These are phyloP conservation scores for Vulpes ferrilata DNA, from an alignment of 2,113 vertebrate genomes.

Conservation along the genomic window DNA sequence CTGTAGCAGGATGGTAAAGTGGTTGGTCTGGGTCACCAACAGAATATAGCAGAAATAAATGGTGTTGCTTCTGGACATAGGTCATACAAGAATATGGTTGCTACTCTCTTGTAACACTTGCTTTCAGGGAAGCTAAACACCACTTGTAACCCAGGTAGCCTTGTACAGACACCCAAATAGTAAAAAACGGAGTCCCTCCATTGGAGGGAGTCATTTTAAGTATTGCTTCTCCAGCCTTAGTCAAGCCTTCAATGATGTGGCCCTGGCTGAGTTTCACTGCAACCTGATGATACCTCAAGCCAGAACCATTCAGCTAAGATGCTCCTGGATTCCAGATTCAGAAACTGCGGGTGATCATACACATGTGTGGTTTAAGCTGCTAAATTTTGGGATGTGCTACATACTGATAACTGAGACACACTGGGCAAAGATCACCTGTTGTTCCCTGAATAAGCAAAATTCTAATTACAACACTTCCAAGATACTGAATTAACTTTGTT, in stretches of 20 bases:
- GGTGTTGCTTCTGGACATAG: background rate
- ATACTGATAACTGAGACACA: background rate
- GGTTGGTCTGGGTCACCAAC: background rate
- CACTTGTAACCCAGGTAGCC: background rate
- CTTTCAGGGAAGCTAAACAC: background rate
- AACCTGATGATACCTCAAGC: background rate
- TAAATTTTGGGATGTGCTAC: background rate
- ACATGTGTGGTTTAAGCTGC: background rate
- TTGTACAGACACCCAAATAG: background rate
- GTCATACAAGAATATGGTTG: background rate
- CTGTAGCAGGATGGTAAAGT: background rate
- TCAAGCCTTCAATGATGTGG: background rate
- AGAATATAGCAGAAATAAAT: background rate
- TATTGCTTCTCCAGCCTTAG: background rate
- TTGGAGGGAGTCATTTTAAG: background rate
- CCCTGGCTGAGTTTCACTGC: background rate
- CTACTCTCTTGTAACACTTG: background rate
- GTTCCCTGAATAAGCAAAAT: slow-evolving; percentile 48
- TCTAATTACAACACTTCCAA: background rate
- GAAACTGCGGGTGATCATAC: background rate
- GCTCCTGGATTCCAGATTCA: background rate
- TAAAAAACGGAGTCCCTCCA: background rate
- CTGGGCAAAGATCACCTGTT: background rate
- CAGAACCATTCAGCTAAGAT: background rate
- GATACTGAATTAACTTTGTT: background rate